Evolutionary conservation across 2,888 invertebrate genomes (phyloP), one percentile per base, ranked within the genome.

Genomic region (Acrobeloides nanus): DNA sequence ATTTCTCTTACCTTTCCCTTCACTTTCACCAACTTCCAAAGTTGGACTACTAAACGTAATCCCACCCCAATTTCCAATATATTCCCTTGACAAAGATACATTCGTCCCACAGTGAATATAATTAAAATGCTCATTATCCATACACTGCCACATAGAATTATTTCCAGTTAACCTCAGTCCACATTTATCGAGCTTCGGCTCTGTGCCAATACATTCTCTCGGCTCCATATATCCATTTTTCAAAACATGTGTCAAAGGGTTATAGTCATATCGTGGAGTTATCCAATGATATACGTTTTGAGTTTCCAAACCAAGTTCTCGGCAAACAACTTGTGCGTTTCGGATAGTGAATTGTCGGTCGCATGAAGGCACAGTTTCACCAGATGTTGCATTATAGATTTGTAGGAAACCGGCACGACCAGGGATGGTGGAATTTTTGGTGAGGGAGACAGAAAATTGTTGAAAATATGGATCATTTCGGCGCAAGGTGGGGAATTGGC

Each of bases 331-430:
- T 42, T 46, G 47, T 4, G 90, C 93, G 74, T 93, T 95, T 65
- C 92, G 81, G 74, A 93, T 89, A 0, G 92, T 92, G 74, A 97
- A 97, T 50, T 89, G 81, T 35, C 82, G 82, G 75, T 97, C 97
- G 76, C 97, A 97, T 77, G 93, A 84, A 0, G 95, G 89, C 27
- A 92, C 86, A 89, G 92, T 93, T 72, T 93, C 92, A 17, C 88
- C 79, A 0, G 92, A 90, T 1, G 97, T 95, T 61, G 81, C 82
- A 71, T 97, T 99, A 74, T 86, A 95, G 72, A 89, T 86, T 41
- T 67, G 51, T n/a, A 73, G 50, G 33, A 66, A 73, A 1, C 72
- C 72, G 7, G 51, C 27, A 26, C 58, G 43, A n/a, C 53, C 59
- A 17, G 51, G 34, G n/a, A 44, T 51, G 4, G 59, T 56, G 1